Evolutionary conservation across 2,888 invertebrate species (phyloP).

Genomic region (Pseudoips prasinana): DNA sequence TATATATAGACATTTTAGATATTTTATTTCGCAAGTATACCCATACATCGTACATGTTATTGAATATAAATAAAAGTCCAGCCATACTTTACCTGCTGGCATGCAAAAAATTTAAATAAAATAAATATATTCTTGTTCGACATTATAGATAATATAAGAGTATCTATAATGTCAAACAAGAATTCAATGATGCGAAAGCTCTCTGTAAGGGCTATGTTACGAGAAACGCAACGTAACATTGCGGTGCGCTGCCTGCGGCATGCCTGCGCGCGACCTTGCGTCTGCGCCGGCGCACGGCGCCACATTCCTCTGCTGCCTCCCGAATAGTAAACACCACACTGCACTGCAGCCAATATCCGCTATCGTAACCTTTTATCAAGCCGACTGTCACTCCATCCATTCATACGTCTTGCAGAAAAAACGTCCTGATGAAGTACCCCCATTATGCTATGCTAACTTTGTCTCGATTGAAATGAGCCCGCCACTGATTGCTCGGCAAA

Average conservation of each 20-base stretch:
- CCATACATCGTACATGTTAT: no score
- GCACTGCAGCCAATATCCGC: conserved; percentile 29
- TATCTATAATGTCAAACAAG: no score
- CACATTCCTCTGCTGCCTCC: conserved; percentile 45
- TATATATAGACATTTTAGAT: no score
- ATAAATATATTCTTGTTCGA: no score
- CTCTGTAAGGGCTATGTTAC: no score
- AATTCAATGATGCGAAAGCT: no score
- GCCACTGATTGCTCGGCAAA: conserved; percentile 27
- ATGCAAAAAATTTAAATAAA: no score
- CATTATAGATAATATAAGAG: no score
- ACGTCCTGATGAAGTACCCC: conserved; percentile 43
- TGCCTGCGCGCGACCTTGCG: conserved; percentile 52
- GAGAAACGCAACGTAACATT: not conserved
- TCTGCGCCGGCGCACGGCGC: conserved; percentile 23
- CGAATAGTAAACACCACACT: conserved; percentile 35
- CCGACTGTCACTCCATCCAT: conserved; percentile 37
- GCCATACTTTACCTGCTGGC: no score
- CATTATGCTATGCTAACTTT: conserved; percentile 32
- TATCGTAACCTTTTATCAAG: conserved; percentile 33
- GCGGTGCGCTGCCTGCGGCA: conserved; percentile 34
- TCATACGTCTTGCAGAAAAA: conserved; percentile 47
- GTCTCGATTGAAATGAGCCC: conserved; percentile 21
- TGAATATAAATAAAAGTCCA: no score
- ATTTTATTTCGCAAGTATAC: no score